Evolutionary conservation across 2,113 vertebrate species (phyloP).

Genomic region (Enhydra lutris): DNA sequence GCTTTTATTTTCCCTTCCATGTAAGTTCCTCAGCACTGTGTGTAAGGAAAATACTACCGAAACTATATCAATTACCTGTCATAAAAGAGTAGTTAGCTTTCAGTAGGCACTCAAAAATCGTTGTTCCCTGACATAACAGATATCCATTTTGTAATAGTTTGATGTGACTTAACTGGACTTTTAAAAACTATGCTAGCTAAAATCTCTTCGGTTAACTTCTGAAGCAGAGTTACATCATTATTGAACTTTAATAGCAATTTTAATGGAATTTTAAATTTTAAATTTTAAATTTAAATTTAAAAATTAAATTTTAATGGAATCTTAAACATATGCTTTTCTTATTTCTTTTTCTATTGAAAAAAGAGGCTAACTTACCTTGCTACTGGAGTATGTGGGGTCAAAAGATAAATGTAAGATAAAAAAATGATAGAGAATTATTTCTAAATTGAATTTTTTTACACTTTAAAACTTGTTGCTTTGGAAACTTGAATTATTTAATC

Average conservation of each 20-base stretch:
- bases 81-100: not conserved
- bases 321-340: not conserved
- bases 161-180: not conserved
- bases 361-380: not conserved
- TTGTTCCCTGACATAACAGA: not conserved
- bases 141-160: not conserved
- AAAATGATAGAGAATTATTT: not conserved
- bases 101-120: not conserved
- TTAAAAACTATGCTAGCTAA: not conserved
- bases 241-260: not conserved
- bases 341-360: constrained; percentile 7
- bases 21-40: not conserved
- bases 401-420: not conserved
- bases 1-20: not conserved
- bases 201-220: not conserved
- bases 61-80: not conserved
- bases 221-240: not conserved
- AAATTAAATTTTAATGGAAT: not conserved
- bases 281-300: no score
- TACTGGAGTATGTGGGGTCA: not conserved
- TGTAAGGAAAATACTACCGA: not conserved
- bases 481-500: not conserved
- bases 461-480: constrained; percentile 16
- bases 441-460: not conserved
- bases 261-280: no score